phyloP scores from a whole-genome alignment of 2,888 invertebrate species.

The Eledona agricola region DNA sequence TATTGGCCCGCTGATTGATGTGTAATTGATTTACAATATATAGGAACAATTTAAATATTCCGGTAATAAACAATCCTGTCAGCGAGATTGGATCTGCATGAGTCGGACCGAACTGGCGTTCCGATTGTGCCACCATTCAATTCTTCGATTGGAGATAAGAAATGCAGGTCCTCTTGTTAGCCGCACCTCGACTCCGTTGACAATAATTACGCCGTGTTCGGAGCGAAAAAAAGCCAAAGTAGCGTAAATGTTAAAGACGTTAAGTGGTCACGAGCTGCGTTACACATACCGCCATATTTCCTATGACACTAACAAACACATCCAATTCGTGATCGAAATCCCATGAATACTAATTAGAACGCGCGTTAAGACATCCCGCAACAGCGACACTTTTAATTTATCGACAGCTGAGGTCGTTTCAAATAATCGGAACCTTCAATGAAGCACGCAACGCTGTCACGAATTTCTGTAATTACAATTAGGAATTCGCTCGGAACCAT shows the following conservation, averaged over 20 bases:
- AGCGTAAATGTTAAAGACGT: constrained; percentile 27
- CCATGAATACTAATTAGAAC: constrained; percentile 40
- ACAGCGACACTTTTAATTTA: constrained; percentile 27
- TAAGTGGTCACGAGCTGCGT: constrained; percentile 33
- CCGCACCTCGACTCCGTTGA: constrained; percentile 19
- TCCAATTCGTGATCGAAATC: constrained; percentile 35
- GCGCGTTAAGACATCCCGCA: too few relatives aligned
- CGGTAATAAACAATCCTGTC: constrained; percentile 25
- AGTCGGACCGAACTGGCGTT: constrained; percentile 8
- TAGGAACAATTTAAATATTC: constrained; percentile 10
- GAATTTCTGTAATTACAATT: constrained; percentile 36
- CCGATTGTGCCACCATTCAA: constrained; percentile 23
- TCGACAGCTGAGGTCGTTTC: constrained; percentile 29
- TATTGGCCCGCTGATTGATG: constrained; percentile 16
- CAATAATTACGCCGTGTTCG: constrained; percentile 3
- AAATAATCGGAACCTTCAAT: constrained; percentile 27
- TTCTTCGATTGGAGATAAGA: constrained; percentile 19
- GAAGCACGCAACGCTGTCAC: constrained; percentile 35
- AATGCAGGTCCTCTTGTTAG: constrained; percentile 15
- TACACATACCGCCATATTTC: constrained; percentile 32
- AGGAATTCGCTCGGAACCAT: constrained; percentile 30
- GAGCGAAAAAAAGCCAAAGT: constrained; percentile 5
- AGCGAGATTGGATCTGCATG: constrained; percentile 10
- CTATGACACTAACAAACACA: constrained; percentile 36
- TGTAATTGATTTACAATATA: constrained; percentile 22